These are phyloP conservation scores for Notocelia uddmanniana DNA, from an alignment of 2,888 invertebrate genomes.

Conservation along the genomic window DNA sequence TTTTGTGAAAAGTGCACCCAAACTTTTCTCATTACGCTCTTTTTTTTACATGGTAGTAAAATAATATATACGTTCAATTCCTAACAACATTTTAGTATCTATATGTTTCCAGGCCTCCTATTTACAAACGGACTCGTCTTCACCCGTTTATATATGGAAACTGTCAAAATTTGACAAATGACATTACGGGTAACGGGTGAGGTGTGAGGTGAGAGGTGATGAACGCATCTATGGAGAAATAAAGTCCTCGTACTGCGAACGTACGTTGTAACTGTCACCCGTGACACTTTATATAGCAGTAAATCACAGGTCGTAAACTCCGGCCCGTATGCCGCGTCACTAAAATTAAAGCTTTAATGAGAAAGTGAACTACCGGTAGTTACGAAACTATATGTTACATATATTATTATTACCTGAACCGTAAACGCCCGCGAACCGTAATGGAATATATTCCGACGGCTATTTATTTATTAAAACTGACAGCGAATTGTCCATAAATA, in stretches of 20 bases:
- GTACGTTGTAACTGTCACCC: slow-evolving; percentile 59
- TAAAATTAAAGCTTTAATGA: slow-evolving; percentile 77
- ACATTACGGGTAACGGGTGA: too few species aligned
- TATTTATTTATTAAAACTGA: slow-evolving; percentile 72
- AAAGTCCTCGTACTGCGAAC: slow-evolving; percentile 11
- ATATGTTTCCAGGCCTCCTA: too few species aligned
- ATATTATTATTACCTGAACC: slow-evolving; percentile 67
- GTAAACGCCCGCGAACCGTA: slow-evolving; percentile 56
- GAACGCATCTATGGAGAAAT: slow-evolving; percentile 33
- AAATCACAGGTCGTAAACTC: slow-evolving; percentile 64
- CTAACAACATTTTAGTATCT: too few species aligned
- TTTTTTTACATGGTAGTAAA: background rate
- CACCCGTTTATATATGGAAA: too few species aligned
- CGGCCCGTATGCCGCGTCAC: slow-evolving; percentile 61
- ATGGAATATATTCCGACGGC: slow-evolving; percentile 57
- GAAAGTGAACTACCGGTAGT: slow-evolving; percentile 69
- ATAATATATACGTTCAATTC: too few species aligned
- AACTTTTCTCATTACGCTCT: background rate
- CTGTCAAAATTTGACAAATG: too few species aligned
- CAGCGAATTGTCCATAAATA: slow-evolving; percentile 69
- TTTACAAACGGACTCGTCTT: too few species aligned
- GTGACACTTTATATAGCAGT: slow-evolving; percentile 66
- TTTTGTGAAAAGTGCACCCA: background rate
- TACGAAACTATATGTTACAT: slow-evolving; percentile 65
- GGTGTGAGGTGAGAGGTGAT: too few species aligned